Evolutionary conservation across 2,888 invertebrate genomes (phyloP).

Genomic region (Drosophila nigricruria): DNA sequence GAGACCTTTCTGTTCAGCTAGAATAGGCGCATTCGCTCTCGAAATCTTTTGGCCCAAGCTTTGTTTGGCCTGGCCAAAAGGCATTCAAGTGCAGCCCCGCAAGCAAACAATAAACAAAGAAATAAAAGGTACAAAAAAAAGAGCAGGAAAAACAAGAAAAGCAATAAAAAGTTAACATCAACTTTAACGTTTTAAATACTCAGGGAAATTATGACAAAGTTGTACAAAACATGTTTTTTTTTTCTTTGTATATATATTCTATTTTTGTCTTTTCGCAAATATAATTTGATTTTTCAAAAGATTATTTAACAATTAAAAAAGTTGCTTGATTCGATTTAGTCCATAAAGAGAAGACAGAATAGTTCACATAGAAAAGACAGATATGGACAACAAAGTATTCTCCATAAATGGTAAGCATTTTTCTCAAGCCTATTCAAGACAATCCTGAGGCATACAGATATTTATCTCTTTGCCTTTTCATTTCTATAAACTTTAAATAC

Average conservation of each 20-base stretch:
- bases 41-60: conserved; percentile 33
- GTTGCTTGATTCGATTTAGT: background rate
- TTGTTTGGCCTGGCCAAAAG: conserved; percentile 32
- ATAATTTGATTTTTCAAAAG: background rate
- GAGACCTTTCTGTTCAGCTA: conserved; percentile 39
- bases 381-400: conserved; percentile 3
- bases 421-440: conserved; percentile 2
- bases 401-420: background rate
- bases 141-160: conserved; percentile 13
- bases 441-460: background rate
- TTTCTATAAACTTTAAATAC: background rate
- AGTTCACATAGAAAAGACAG: conserved; percentile 4
- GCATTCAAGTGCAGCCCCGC: conserved; percentile 20
- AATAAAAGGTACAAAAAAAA: conserved; percentile 1
- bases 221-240: background rate
- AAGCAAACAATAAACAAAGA: conserved; percentile 18
- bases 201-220: conserved; percentile 6
- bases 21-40: conserved; percentile 32
- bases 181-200: background rate
- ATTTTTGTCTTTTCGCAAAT: background rate
- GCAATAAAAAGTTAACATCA: conserved; percentile 13
- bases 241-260: background rate
- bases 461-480: background rate
- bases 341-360: conserved; percentile 5
- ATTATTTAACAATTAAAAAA: conserved; percentile 3